Evolutionary conservation across 2,797 vertebrate genomes (phyloP).

Genomic region (Notoglanidium macrostoma): DNA sequence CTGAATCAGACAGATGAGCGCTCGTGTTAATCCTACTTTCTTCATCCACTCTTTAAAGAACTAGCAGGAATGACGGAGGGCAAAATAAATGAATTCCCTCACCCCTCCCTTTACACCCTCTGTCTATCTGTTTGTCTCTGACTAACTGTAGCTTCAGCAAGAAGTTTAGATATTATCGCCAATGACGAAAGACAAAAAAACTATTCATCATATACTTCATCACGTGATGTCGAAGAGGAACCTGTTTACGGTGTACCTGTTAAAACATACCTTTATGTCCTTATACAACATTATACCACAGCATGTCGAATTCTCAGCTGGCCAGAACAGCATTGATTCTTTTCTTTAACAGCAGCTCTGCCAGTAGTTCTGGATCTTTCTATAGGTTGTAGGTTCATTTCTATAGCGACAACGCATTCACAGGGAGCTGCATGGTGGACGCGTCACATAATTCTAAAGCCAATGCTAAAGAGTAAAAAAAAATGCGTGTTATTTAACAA

Average conservation of each 20-base stretch:
- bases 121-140: constrained; percentile 46
- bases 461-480: neutral
- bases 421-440: neutral
- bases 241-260: neutral
- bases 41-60: constrained; percentile 89
- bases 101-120: constrained; percentile 5
- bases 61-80: constrained; percentile 63
- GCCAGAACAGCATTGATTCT: neutral
- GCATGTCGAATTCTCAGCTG: neutral
- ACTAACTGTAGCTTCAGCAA: neutral
- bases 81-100: constrained; percentile 84
- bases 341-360: neutral
- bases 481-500: neutral
- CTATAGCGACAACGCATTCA: neutral
- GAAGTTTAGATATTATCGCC: neutral
- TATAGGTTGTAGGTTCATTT: neutral
- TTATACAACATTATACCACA: neutral
- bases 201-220: neutral
- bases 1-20: constrained; percentile 87
- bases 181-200: neutral
- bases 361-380: neutral
- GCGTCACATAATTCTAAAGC: neutral
- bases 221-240: neutral
- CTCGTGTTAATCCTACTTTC: constrained; percentile 87
- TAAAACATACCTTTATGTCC: neutral